Evolutionary conservation across 2,113 vertebrate genomes (phyloP).

Genomic region (Candoia aspera): DNA sequence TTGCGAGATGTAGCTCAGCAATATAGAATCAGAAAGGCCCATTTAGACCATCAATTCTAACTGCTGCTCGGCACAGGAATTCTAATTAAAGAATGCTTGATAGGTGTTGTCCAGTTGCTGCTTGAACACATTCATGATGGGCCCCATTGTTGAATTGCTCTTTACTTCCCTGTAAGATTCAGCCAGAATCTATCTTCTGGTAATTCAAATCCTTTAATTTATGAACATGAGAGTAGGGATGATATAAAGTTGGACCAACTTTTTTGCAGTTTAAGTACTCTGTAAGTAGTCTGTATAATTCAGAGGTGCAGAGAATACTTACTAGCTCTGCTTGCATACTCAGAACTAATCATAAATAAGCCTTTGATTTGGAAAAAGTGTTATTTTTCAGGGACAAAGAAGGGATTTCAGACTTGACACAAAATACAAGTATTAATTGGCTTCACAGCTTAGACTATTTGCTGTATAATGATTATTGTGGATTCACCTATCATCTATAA

Average conservation of each 20-base stretch:
- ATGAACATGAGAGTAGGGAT: background rate
- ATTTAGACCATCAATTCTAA: background rate
- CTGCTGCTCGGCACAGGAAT: background rate
- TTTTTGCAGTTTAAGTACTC: background rate
- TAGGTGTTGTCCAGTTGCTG: background rate
- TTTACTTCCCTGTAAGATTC: background rate
- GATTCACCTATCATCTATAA: background rate
- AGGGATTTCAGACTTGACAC: slow-evolving; percentile 23
- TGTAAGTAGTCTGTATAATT: background rate
- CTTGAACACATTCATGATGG: background rate
- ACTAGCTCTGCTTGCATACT: slow-evolving; percentile 30
- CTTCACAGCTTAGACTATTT: background rate
- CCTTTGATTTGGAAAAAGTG: background rate
- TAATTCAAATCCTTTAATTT: background rate
- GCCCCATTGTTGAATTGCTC: background rate
- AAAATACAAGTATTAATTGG: background rate
- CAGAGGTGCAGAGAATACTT: background rate
- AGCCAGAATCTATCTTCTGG: background rate
- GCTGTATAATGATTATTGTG: background rate
- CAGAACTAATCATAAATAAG: background rate
- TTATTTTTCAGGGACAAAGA: slow-evolving; percentile 29
- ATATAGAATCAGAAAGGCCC: background rate
- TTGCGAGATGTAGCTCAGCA: background rate
- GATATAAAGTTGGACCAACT: background rate
- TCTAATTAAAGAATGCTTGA: background rate